phyloP scores from a whole-genome alignment of 1,140 invertebrate species.

The Globodera ellingtonae region DNA sequence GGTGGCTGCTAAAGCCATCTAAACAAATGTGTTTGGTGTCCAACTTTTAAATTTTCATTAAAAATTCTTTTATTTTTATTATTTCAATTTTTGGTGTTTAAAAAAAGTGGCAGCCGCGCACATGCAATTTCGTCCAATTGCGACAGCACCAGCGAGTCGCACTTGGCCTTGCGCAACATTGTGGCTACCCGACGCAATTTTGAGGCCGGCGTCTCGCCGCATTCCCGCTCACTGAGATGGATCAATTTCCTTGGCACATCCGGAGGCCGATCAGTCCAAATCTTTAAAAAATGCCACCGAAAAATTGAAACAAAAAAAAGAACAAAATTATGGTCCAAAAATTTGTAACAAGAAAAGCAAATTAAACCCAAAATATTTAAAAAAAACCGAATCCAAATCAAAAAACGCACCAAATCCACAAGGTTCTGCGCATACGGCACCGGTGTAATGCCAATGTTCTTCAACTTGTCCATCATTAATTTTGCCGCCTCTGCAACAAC shows the following conservation, averaged over 20 bases:
- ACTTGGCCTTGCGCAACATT: conserved; percentile 43
- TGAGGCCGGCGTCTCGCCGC: conserved; percentile 34
- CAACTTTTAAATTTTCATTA: background rate
- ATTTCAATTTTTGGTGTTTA: background rate
- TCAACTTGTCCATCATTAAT: conserved; percentile 47
- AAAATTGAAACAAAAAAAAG: too few relatives aligned
- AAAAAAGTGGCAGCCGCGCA: conserved; percentile 26
- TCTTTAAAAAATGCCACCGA: too few relatives aligned
- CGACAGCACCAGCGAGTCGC: conserved; percentile 47
- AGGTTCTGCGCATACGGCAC: conserved; percentile 53
- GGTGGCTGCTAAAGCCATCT: background rate
- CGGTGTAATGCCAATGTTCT: conserved; percentile 20
- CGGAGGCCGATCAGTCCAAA: conserved; percentile 47
- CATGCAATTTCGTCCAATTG: conserved; percentile 56
- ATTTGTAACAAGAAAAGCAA: too few relatives aligned
- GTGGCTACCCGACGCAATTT: conserved; percentile 52
- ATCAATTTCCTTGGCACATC: conserved; percentile 41
- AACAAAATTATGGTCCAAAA: too few relatives aligned
- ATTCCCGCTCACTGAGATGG: conserved; percentile 37
- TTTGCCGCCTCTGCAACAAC: conserved; percentile 37
- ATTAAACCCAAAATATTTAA: too few relatives aligned
- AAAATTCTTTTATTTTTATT: background rate
- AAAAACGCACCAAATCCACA: conserved; percentile 41
- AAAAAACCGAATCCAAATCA: too few relatives aligned
- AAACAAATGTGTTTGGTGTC: too few relatives aligned